Percentiles rank a stretch among this genome's conserved stretches.
These are phyloP conservation scores for Heliconius nattereri DNA, from an alignment of 1,140 invertebrate species.

Conservation along the genomic window DNA sequence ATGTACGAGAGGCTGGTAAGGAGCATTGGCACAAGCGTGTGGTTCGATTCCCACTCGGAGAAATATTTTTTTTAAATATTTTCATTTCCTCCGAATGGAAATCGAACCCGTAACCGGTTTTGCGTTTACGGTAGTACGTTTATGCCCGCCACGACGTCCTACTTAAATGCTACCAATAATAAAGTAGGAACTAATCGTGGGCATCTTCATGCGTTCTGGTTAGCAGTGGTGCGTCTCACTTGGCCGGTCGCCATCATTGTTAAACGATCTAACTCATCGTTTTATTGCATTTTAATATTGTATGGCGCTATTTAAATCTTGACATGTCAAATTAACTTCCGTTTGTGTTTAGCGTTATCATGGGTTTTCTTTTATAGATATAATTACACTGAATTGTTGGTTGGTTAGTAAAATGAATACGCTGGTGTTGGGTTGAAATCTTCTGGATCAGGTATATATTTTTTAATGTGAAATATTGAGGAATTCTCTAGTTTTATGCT, in stretches of 20 bases:
- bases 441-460: no score
- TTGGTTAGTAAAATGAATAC: no score
- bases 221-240: conserved; percentile 25
- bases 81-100: no score
- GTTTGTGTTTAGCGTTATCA: neutral
- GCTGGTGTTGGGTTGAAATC: no score
- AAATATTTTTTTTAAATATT: no score
- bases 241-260: conserved; percentile 30
- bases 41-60: no score
- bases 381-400: neutral
- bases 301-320: conserved; percentile 5
- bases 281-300: conserved; percentile 11
- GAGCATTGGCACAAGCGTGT: no score
- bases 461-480: no score
- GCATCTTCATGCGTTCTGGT: conserved; percentile 30
- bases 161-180: neutral
- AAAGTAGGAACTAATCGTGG: conserved; percentile 11
- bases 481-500: no score
- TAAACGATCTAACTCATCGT: conserved; percentile 7
- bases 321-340: conserved; percentile 4
- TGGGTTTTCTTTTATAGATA: neutral
- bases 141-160: no score
- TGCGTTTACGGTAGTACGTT: no score
- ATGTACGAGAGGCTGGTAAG: neutral
- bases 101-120: no score